Percentiles rank a stretch among this genome's conserved stretches.
phyloP scores from a whole-genome alignment of 2,113 vertebrate species.

The Esox niger region DNA sequence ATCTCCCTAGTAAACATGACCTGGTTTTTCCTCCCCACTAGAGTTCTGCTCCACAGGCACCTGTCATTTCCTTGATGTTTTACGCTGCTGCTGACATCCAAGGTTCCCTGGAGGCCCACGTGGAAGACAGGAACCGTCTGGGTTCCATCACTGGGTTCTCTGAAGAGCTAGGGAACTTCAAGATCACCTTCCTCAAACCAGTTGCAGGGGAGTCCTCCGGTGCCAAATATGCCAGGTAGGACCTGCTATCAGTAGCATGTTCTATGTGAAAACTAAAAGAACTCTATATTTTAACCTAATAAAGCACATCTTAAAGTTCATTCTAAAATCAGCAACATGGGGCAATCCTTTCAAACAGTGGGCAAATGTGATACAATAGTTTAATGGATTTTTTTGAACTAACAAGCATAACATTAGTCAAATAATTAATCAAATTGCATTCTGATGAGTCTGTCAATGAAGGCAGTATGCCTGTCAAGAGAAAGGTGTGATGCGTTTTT shows the following conservation, averaged over 20 bases:
- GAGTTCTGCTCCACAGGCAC: constrained; percentile 58
- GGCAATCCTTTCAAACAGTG: background rate
- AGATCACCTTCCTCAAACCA: constrained; percentile 81
- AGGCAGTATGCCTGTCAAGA: too few relatives aligned
- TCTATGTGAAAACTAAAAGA: background rate
- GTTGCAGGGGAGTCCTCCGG: constrained; percentile 57
- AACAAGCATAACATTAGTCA: too few relatives aligned
- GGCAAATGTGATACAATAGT: background rate
- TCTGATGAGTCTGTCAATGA: too few relatives aligned
- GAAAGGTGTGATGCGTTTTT: too few relatives aligned
- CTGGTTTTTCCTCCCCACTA: constrained; percentile 29
- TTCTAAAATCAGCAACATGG: background rate
- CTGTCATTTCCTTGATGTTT: constrained; percentile 88
- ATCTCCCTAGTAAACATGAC: too few relatives aligned
- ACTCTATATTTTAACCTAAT: too few relatives aligned
- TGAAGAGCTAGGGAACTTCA: constrained; percentile 87
- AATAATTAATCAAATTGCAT: too few relatives aligned
- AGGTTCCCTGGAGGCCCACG: constrained; percentile 74
- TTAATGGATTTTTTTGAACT: too few relatives aligned
- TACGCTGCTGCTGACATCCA: constrained; percentile 89
- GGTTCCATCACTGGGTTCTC: constrained; percentile 76
- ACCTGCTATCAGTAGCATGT: background rate
- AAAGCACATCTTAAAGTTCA: background rate
- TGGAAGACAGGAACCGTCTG: constrained; percentile 74
- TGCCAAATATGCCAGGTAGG: constrained; percentile 81